Percentiles rank a stretch among this genome's conserved stretches.
phyloP scores from a whole-genome alignment of 2,113 vertebrate genomes.

The Lepisosteus oculatus region DNA sequence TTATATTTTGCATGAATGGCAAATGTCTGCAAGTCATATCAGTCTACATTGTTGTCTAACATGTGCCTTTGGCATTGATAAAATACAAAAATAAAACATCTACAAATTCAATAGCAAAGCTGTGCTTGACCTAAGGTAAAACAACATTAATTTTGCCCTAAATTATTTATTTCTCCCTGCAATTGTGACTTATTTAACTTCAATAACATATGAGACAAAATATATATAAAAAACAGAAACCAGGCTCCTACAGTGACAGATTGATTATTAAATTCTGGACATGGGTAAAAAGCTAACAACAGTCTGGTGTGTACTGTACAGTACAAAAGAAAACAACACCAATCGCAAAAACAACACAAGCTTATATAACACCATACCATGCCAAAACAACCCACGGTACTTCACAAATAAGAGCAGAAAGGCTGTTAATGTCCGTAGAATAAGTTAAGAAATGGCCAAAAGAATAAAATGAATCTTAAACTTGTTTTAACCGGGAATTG shows the following conservation, averaged over 20 bases:
- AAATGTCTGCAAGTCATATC: no score
- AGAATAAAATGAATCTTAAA: neutral
- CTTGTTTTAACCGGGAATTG: neutral
- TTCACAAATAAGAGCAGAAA: conserved; percentile 13
- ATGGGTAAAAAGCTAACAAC: conserved; percentile 2
- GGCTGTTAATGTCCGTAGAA: conserved; percentile 14
- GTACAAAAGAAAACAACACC: conserved; percentile 18
- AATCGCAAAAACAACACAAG: conserved; percentile 18
- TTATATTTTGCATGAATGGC: no score
- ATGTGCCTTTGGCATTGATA: no score
- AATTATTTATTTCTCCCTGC: no score
- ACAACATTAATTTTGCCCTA: no score
- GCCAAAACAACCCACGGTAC: conserved; percentile 12
- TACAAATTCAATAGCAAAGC: no score
- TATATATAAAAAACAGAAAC: neutral
- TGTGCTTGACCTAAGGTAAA: no score
- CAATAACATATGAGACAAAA: no score
- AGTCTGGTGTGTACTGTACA: conserved; percentile 18
- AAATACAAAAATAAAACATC: no score
- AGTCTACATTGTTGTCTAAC: no score
- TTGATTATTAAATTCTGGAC: conserved; percentile 6
- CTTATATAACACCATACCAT: conserved; percentile 13
- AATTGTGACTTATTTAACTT: no score
- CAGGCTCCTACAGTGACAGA: neutral
- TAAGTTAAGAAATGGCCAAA: conserved; percentile 5